Base-by-base conservation (phyloP, 2,888 invertebrate genomes). In the Saturnia japonica region DNA sequence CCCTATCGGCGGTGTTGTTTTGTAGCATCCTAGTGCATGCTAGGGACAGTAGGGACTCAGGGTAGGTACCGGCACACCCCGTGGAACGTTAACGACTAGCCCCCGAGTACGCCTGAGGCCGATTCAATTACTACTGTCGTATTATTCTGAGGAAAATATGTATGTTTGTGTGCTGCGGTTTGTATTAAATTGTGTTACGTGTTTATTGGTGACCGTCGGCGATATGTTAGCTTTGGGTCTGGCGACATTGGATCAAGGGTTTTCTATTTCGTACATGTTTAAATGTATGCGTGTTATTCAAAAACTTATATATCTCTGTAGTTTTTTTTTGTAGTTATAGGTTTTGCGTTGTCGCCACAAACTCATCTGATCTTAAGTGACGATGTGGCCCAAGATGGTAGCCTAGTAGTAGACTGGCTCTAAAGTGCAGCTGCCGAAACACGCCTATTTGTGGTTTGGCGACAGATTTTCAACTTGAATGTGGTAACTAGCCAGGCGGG, bases 71-170 rank as follows among this genome's bases (percentile, higher is more conserved):
- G 83, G 82, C 87, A 87, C 85, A 88, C 90, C 92, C 90, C 88
- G 87, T 90, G 89, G 92, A 91, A 91, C 93, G 92, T 91, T 91
- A 93, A 93, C 91, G 91, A 89, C 90, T 85, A 60, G 85, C 84
- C 90, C 83, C 91, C 89, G 90, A 89, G 88, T 89, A 87, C 86
- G 93, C 93, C 92, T 88, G 88, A 89, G 93, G 93, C 93, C 91
- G 93, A 94, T 93, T 93, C 93, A 93, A 94, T 94, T 94, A 94
- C 93, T 91, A 92, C 91, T 88, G 90, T 90, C 88, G 91, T 92
- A 93, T 93, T 93, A 93, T 93, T 91, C 89, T 88, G 89, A 89
- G 87, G 91, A 92, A 93, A 93, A 92, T 93, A 93, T 93, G 91
- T 92, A 90, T 91, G 90, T 91, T 86, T 91, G 90, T 90, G 87